These are phyloP conservation scores for Caenorhabditis sinica DNA, from an alignment of 2,888 invertebrate species.

Conservation along the genomic window DNA sequence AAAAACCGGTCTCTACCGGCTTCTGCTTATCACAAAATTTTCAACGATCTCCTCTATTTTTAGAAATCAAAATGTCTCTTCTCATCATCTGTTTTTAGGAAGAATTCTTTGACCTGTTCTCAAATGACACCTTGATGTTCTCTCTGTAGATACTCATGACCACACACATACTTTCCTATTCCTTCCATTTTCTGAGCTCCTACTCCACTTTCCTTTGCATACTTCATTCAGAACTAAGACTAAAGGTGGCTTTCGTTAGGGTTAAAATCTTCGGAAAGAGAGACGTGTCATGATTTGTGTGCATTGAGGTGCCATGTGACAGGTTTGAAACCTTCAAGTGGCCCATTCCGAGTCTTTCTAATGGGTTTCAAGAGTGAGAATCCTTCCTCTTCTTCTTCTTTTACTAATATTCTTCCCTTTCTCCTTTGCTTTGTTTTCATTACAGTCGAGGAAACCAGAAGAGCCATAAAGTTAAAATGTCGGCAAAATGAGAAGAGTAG, in stretches of 20 bases:
- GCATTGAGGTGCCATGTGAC: slow-evolving; percentile 49
- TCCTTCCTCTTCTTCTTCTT: slow-evolving; percentile 11
- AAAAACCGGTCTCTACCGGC: no score
- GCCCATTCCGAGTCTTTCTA: slow-evolving; percentile 34
- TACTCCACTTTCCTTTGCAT: slow-evolving; percentile 4
- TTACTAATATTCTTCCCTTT: slow-evolving; percentile 7
- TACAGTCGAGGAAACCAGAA: slow-evolving; percentile 25
- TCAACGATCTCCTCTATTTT: no score
- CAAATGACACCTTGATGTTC: neutral
- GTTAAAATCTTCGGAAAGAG: slow-evolving; percentile 14
- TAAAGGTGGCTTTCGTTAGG: neutral
- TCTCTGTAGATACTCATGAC: neutral
- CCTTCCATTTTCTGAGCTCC: neutral
- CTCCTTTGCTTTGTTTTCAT: slow-evolving; percentile 22
- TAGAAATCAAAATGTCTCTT: no score
- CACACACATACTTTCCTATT: neutral
- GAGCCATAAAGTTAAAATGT: slow-evolving; percentile 49
- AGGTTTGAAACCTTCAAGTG: slow-evolving; percentile 62
- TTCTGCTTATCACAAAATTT: no score
- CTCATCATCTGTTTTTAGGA: neutral
- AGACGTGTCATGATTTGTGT: slow-evolving; percentile 54
- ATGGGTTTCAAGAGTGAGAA: slow-evolving; percentile 39
- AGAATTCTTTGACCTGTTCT: neutral
- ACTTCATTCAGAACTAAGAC: neutral
- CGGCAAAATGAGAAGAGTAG: slow-evolving; percentile 7